These are phyloP conservation scores for Amphipoea oculea DNA, from an alignment of 2,888 invertebrate genomes.

Conservation along the genomic window DNA sequence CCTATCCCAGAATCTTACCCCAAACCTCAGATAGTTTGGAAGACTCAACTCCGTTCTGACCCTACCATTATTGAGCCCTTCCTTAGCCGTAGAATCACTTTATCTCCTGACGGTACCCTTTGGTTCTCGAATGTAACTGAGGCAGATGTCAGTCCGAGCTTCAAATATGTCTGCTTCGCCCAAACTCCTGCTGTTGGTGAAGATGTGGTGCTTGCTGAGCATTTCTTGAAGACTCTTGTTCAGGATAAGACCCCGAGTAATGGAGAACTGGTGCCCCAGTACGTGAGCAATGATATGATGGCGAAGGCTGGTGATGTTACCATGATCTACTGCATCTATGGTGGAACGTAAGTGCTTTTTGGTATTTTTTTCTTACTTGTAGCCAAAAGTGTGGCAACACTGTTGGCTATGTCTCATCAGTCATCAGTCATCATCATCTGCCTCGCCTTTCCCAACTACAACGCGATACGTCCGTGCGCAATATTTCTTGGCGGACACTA, in stretches of 20 bases:
- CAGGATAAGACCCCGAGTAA: constrained; percentile 69
- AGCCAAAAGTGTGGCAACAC: neutral
- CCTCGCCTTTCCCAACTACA: neutral
- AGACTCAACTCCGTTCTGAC: constrained; percentile 70
- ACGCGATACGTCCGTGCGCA: no score
- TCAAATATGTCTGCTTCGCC: constrained; percentile 81
- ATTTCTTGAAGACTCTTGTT: constrained; percentile 74
- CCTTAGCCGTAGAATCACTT: constrained; percentile 73
- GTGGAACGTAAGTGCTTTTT: constrained; percentile 80
- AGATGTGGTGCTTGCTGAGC: constrained; percentile 77
- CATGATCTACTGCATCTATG: constrained; percentile 84
- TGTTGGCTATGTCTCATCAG: neutral
- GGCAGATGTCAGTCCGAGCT: constrained; percentile 73
- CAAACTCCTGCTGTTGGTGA: constrained; percentile 74
- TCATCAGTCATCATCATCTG: neutral
- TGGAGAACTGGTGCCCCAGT: constrained; percentile 78
- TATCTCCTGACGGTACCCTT: constrained; percentile 79
- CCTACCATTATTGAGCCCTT: constrained; percentile 69
- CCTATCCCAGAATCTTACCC: constrained; percentile 79
- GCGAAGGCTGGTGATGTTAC: constrained; percentile 76
- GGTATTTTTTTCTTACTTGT: neutral
- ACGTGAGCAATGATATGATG: constrained; percentile 76
- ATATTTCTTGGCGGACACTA: no score
- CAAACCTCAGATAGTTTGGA: constrained; percentile 80
- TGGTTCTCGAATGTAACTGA: constrained; percentile 81